Evolutionary conservation across 2,113 vertebrate genomes (phyloP).

Genomic region (Dasyprocta punctata): DNA sequence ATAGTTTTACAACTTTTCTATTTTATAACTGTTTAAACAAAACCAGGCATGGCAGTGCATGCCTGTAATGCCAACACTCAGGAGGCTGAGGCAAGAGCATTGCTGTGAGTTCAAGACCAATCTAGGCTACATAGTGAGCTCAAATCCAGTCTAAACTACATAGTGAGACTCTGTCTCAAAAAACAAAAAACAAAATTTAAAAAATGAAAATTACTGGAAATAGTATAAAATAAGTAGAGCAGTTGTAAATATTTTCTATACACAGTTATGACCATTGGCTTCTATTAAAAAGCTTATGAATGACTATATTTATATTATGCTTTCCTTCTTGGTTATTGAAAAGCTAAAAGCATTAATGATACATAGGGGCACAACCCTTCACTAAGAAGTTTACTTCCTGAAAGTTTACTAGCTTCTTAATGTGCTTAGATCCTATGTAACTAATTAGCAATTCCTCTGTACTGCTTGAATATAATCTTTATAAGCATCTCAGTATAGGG

Average conservation of each 20-base stretch:
- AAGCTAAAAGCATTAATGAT: constrained; percentile 11
- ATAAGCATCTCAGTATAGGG: background rate
- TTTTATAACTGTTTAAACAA: background rate
- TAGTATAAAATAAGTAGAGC: background rate
- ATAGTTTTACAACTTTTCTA: background rate
- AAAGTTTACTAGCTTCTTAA: background rate
- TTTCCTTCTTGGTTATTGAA: background rate
- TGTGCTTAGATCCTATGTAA: background rate
- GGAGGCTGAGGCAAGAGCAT: background rate
- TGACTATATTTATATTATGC: background rate
- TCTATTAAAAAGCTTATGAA: background rate
- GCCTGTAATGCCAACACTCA: background rate
- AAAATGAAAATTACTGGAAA: constrained; percentile 22
- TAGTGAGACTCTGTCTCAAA: background rate
- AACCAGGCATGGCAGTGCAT: background rate
- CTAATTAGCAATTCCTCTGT: background rate
- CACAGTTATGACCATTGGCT: background rate
- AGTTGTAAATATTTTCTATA: background rate
- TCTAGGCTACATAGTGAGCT: background rate
- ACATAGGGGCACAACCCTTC: background rate
- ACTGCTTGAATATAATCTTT: background rate
- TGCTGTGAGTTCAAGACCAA: background rate
- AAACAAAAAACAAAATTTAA: background rate
- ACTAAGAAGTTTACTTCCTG: background rate
- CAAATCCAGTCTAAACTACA: background rate